Evolutionary conservation across 2,888 invertebrate species (phyloP).

Genomic region (Tenthredo mesomela): DNA sequence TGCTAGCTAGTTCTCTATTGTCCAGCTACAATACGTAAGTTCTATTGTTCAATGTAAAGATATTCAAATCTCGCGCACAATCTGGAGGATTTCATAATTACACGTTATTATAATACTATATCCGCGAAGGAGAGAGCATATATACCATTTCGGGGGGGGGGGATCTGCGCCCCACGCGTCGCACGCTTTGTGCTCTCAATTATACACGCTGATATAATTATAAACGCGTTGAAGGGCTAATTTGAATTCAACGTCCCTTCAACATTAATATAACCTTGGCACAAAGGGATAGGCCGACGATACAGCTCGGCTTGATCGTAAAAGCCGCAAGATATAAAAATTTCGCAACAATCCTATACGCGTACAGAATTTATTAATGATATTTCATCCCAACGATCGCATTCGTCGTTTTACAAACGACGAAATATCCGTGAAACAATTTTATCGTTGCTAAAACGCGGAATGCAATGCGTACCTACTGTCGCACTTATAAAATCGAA

Average conservation of each 20-base stretch:
- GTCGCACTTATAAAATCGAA: conserved; percentile 18
- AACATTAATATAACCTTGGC: conserved; percentile 4
- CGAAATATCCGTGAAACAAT: not conserved
- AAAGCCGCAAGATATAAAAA: not conserved
- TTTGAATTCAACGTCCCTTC: conserved; percentile 35
- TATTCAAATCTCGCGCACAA: not conserved
- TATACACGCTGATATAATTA: conserved; percentile 35
- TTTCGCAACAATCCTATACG: not conserved
- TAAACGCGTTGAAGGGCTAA: conserved; percentile 31
- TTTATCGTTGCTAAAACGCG: not conserved
- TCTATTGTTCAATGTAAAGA: conserved; percentile 20
- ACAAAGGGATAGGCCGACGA: not conserved
- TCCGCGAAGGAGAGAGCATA: not conserved
- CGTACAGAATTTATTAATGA: not conserved
- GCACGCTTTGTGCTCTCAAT: conserved; percentile 2
- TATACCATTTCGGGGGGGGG: not conserved
- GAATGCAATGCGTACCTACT: not conserved
- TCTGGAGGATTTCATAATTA: conserved; percentile 16
- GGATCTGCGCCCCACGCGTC: too few species aligned
- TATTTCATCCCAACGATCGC: not conserved
- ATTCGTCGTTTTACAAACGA: not conserved
- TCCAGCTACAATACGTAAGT: not conserved
- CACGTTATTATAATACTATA: conserved; percentile 2
- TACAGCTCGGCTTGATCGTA: not conserved
- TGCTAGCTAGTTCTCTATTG: conserved; percentile 26